Conservation (phyloP, 2,113 vertebrate species). For the Pseudois nayaur region DNA sequence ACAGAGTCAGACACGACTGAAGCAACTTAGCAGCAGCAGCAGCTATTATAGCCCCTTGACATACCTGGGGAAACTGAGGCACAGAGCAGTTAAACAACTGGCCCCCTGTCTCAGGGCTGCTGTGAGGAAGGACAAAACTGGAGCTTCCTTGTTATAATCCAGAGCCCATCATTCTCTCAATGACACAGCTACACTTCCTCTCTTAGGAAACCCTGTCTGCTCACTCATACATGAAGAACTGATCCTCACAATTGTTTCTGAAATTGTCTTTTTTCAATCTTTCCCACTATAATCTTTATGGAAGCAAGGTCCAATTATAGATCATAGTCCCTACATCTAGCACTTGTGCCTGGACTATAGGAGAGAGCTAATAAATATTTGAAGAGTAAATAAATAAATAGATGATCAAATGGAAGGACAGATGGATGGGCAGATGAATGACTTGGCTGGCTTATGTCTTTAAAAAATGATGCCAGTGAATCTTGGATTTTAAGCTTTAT, state of each 20-base stretch:
- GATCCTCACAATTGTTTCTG: not conserved
- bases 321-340: not conserved
- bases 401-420: not conserved
- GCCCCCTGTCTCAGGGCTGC: not conserved
- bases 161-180: not conserved
- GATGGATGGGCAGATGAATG: not conserved
- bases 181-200: not conserved
- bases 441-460: not conserved
- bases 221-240: not conserved
- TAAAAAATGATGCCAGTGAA: not conserved
- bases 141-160: not conserved
- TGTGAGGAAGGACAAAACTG: not conserved
- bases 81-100: not conserved
- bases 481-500: not conserved
- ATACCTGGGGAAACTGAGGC: not conserved
- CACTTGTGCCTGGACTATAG: not conserved
- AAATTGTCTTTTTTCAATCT: not conserved
- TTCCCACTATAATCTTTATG: not conserved
- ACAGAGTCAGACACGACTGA: too few relatives aligned
- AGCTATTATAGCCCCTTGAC: not conserved
- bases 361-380: not conserved
- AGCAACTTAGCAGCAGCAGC: too few relatives aligned
- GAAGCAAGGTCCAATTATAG: not conserved
- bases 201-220: not conserved
- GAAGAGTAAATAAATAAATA: slow-evolving; percentile 5